Base-by-base conservation (phyloP, 2,113 vertebrate species). In the Noctilio leporinus region DNA sequence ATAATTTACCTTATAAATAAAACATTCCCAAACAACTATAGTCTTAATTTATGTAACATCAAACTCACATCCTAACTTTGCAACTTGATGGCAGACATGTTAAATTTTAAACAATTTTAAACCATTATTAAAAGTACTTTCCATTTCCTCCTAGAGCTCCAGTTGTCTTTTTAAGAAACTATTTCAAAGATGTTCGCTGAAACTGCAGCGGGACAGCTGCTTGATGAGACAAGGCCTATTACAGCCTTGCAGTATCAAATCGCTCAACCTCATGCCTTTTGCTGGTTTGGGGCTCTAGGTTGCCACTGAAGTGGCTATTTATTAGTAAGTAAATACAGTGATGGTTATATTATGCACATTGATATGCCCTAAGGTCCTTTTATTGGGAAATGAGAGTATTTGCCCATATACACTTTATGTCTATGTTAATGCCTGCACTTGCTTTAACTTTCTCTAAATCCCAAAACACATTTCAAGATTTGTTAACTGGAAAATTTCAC, bases 271-370 rank as follows among this genome's bases (percentile, higher is more conserved):
- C 84, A 96, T 91, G 94, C 72, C 93, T 35, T 55, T 96, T 67
- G 88, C 59, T 38, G 91, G 89, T 91, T 96, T 47, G 91, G 84
- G 77, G 87, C 80, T 95, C 88, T 72, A 38, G 85, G 95, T 92
- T 97, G 93, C 88, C 91, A 96, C 83, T 70, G 57, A 96, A 96
- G 91, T 90, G 43, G 82, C 96, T 97, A 96, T 96, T 96, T 95
- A 95, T 96, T 96, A 97, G 92, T 93, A 97, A 97, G 84, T 92
- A 97, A 97, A 97, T 86, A 97, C 70, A 96, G 76, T 45, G 73
- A 97, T 97, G 96, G 91, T 93, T 93, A 96, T 33, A 83, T 97
- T 97, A 98, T 86, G 94, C 86, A 95, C 57, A 67, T n/a, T 95
- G 89, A 96, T 86, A 96, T 10, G 20, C 53, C 93, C 92, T 77